Conservation (phyloP, 2,113 vertebrate genomes). For the Melanerpes formicivorus region DNA sequence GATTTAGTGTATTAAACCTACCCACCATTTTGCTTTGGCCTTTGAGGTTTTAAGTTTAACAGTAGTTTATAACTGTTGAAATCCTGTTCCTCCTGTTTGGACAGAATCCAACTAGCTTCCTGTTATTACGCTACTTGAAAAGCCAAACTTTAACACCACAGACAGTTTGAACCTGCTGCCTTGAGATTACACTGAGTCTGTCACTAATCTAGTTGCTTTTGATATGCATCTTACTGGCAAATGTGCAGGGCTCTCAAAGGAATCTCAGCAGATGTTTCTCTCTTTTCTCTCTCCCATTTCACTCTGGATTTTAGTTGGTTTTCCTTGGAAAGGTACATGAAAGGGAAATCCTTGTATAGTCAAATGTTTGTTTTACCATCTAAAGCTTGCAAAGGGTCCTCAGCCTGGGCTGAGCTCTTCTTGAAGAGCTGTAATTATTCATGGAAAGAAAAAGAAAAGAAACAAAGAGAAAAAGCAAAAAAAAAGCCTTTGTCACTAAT, state of each 20-base stretch:
- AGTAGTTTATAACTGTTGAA: constrained; percentile 3
- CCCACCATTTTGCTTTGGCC: not conserved
- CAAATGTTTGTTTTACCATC: constrained; percentile 76
- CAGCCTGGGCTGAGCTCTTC: constrained; percentile 62
- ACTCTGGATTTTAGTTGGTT: constrained; percentile 53
- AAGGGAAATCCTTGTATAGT: constrained; percentile 71
- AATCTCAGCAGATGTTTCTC: constrained; percentile 66
- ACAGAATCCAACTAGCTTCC: not conserved
- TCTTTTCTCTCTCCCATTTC: constrained; percentile 51
- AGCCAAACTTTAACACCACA: not conserved
- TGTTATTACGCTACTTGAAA: not conserved
- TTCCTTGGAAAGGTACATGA: constrained; percentile 70
- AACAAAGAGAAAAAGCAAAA: not conserved
- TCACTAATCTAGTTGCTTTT: constrained; percentile 24
- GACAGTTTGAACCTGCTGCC: not conserved
- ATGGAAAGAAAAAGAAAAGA: constrained; percentile 19
- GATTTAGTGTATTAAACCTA: not conserved
- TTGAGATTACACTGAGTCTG: constrained; percentile 24
- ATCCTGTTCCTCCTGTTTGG: not conserved
- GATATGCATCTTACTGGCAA: not conserved
- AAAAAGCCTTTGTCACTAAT: constrained; percentile 75
- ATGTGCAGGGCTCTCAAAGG: constrained; percentile 26
- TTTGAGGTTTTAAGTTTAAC: not conserved
- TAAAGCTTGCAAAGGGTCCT: constrained; percentile 57
- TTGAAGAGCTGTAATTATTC: constrained; percentile 73